phyloP scores from a whole-genome alignment of 2,888 invertebrate genomes.

The Mamestra brassicae region DNA sequence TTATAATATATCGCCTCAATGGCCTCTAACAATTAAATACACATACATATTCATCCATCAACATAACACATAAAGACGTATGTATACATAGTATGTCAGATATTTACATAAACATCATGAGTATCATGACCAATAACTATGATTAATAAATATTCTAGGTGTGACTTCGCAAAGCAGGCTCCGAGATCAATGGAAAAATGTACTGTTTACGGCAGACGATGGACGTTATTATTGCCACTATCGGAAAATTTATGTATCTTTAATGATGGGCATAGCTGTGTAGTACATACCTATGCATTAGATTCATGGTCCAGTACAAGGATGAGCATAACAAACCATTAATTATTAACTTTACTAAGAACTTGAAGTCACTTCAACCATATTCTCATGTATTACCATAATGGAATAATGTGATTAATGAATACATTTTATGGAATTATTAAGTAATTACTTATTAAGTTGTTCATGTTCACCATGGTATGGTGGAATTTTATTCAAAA shows the following conservation, averaged over 20 bases:
- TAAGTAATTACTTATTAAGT: not conserved
- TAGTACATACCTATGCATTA: not conserved
- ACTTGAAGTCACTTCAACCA: conserved; percentile 1
- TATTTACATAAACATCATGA: conserved; percentile 53
- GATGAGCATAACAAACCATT: conserved; percentile 23
- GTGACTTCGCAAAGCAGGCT: conserved; percentile 34
- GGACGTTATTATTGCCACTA: conserved; percentile 10
- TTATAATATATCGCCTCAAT: not conserved
- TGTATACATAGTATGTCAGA: not conserved
- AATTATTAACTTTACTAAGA: conserved; percentile 19
- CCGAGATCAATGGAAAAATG: conserved; percentile 53
- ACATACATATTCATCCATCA: conserved; percentile 23
- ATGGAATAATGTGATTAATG: conserved; percentile 7
- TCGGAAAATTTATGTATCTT: conserved; percentile 27
- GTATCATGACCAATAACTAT: conserved; percentile 37
- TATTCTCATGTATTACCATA: not conserved
- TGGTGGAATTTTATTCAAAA: not conserved
- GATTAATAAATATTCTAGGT: conserved; percentile 52
- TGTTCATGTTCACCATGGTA: not conserved
- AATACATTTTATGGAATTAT: conserved; percentile 1
- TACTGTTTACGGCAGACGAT: conserved; percentile 7
- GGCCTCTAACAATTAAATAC: conserved; percentile 13
- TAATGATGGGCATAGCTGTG: conserved; percentile 11
- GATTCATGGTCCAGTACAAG: conserved; percentile 5
- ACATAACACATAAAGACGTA: conserved; percentile 28